phyloP scores from a whole-genome alignment of 1,140 invertebrate genomes.

The Mylabris phalerata region DNA sequence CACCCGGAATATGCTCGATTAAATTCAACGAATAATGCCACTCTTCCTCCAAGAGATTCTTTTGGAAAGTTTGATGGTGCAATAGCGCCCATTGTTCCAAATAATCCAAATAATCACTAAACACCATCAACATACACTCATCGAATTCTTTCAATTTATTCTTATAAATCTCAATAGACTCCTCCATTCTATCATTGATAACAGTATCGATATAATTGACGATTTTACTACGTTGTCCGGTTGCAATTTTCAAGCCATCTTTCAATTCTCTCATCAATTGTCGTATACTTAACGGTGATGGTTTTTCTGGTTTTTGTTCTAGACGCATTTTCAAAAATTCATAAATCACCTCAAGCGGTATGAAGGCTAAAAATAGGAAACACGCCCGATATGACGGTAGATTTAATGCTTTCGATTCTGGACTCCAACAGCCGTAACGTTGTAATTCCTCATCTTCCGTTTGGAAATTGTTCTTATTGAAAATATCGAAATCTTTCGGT shows the following conservation, averaged over 20 bases:
- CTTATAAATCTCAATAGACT: constrained; percentile 44
- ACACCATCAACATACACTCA: constrained; percentile 56
- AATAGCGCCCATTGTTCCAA: constrained; percentile 65
- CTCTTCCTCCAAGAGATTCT: constrained; percentile 72
- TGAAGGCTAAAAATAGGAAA: constrained; percentile 76
- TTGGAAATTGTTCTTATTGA: constrained; percentile 22
- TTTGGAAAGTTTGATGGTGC: constrained; percentile 62
- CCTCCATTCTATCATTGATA: constrained; percentile 35
- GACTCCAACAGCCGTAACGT: constrained; percentile 69
- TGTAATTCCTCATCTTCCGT: constrained; percentile 46
- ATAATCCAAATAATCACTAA: constrained; percentile 65
- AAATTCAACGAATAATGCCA: constrained; percentile 69
- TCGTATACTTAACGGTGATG: constrained; percentile 75
- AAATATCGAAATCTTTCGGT: constrained; percentile 37
- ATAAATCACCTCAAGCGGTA: constrained; percentile 80
- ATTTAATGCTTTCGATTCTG: constrained; percentile 64
- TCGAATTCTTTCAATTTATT: constrained; percentile 63
- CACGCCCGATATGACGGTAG: constrained; percentile 76
- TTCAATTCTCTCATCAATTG: constrained; percentile 83
- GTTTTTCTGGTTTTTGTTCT: constrained; percentile 75
- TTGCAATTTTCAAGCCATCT: constrained; percentile 73
- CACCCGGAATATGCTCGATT: constrained; percentile 61
- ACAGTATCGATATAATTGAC: constrained; percentile 62
- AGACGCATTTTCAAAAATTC: constrained; percentile 79
- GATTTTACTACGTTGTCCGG: constrained; percentile 68